Evolutionary conservation across 2,113 vertebrate species (phyloP), one percentile per base, ranked within the genome.

Genomic region (pig (Sus scrofa)): DNA sequence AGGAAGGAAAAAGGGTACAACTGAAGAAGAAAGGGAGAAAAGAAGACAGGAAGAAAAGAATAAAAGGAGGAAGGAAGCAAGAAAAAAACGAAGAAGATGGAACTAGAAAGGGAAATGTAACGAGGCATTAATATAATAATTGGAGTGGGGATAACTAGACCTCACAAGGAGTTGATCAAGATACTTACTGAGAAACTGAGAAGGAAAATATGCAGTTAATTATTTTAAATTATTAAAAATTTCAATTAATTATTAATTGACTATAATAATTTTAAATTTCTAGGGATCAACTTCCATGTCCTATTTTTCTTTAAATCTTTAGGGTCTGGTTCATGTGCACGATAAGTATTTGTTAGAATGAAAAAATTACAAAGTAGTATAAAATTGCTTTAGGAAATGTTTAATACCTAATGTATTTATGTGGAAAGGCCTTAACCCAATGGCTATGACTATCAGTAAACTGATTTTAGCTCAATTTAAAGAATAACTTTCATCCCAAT

Each of bases 241-340:
- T n/a, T n/a, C n/a, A n/a, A 39, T n/a, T 34, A 0, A 4, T 67
- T 8, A 24, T 52, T 91, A 78, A 93, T 6, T 79, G 30, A 34
- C 37, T 89, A 56, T 60, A 34, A 75, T 92, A 34, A 81, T 86
- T 94, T 70, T 63, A 82, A 84, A 91, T 34, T 91, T 86, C 20
- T n/a, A 50, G 52, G 82, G 22, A 44, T 75, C 7, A 92, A 88
- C 14, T 58, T 24, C 10, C 56, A 2, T 27, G 3, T 56, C 1
- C 1, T 37, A 18, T 54, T 91, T 15, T 56, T 67, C 15, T 30
- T 83, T 65, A 73, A 94, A 82, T 63, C 5, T 7, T 77, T 89
- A 81, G 7, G 11, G 15, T 39, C 60, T 94, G 16, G 16, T 10
- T 88, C 22, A 89, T 19, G 62, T 68, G 12, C 71, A 75, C 37